phyloP scores from a whole-genome alignment of 2,113 vertebrate genomes.

The Carlito syrichta region DNA sequence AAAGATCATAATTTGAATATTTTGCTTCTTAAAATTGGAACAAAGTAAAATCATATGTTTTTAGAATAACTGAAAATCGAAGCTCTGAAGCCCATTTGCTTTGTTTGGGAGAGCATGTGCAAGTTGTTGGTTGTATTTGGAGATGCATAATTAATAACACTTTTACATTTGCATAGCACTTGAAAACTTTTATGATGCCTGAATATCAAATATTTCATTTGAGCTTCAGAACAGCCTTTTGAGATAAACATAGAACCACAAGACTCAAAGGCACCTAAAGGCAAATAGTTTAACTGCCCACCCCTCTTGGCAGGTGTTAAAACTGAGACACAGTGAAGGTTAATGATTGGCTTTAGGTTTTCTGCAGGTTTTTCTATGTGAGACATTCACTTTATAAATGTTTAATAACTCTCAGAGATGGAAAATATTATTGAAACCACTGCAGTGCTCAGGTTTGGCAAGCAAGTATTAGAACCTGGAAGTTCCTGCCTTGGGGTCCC shows the following conservation, averaged over 20 bases:
- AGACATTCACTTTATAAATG: not conserved
- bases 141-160: slow-evolving; percentile 32
- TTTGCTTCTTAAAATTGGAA: slow-evolving; percentile 31
- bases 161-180: not conserved
- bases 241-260: not conserved
- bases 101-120: not conserved
- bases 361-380: not conserved
- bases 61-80: slow-evolving; percentile 36
- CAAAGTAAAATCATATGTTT: not conserved
- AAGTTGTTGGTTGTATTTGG: slow-evolving; percentile 37
- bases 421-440: slow-evolving; percentile 27
- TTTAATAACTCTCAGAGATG: not conserved
- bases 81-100: slow-evolving; percentile 20
- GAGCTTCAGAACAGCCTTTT: not conserved
- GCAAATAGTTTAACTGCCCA: not conserved
- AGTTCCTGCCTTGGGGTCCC: not conserved
- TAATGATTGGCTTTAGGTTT: not conserved
- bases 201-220: slow-evolving; percentile 14
- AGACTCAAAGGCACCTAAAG: not conserved
- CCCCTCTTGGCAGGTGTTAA: not conserved
- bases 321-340: not conserved
- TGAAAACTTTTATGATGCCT: slow-evolving; percentile 20
- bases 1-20: slow-evolving; percentile 62
- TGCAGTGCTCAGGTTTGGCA: not conserved
- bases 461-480: not conserved